These are phyloP conservation scores for Urechis unicinctus DNA, from an alignment of 2,888 invertebrate genomes.

Conservation along the genomic window DNA sequence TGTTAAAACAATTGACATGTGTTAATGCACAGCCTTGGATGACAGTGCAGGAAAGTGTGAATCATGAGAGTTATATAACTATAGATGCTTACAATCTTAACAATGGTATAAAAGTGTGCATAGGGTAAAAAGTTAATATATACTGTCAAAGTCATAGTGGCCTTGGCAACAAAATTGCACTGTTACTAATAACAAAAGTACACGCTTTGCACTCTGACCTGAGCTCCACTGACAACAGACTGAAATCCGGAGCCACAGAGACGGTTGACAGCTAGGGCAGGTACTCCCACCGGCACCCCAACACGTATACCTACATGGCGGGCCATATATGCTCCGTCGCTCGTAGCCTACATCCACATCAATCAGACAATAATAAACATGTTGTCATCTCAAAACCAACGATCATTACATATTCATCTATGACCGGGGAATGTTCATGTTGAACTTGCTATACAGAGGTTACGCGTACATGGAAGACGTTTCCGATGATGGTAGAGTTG, in stretches of 20 bases:
- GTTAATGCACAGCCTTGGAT: too few species aligned
- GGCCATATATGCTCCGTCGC: conserved; percentile 73
- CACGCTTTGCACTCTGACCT: conserved; percentile 65
- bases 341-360: conserved; percentile 55
- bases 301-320: conserved; percentile 79
- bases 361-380: too few species aligned
- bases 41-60: too few species aligned
- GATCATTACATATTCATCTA: too few species aligned
- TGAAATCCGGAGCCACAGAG: conserved; percentile 98
- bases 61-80: too few species aligned
- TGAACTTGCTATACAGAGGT: too few species aligned
- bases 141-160: not conserved
- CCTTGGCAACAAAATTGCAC: too few species aligned
- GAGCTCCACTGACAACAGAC: conserved; percentile 80
- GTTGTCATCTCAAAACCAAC: too few species aligned
- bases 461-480: conserved; percentile 73
- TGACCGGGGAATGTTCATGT: too few species aligned
- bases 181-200: not conserved
- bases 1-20: conserved; percentile 49
- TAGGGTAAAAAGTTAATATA: not conserved
- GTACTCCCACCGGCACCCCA: conserved; percentile 72
- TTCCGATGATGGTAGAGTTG: conserved; percentile 84
- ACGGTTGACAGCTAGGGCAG: conserved; percentile 83
- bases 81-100: too few species aligned
- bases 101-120: not conserved